phyloP scores from a whole-genome alignment of 2,888 invertebrate genomes.

The Chaitophorus viminalis region DNA sequence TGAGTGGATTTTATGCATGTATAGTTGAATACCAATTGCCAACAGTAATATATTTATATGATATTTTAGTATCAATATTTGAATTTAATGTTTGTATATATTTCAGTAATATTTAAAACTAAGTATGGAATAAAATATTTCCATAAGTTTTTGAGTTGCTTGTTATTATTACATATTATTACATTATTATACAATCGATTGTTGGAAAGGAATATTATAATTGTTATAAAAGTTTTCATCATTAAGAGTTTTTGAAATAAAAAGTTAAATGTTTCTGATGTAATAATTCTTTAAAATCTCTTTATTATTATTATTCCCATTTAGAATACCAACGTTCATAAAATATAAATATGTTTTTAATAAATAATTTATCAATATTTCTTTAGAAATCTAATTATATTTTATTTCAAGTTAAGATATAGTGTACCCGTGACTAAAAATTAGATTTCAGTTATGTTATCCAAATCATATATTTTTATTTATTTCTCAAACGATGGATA shows the following conservation, averaged over 20 bases:
- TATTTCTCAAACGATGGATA: not conserved
- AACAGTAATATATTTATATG: not conserved
- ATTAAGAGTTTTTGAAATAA: not conserved
- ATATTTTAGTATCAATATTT: not conserved
- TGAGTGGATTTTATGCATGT: no score
- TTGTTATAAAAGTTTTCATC: slow-evolving; percentile 15
- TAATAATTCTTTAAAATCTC: not conserved
- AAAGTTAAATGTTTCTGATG: slow-evolving; percentile 3
- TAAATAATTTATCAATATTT: not conserved
- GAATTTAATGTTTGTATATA: no score
- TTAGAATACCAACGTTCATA: not conserved
- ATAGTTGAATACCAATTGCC: not conserved
- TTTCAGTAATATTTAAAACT: not conserved
- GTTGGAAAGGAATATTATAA: not conserved
- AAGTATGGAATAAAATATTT: not conserved
- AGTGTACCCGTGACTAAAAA: slow-evolving; percentile 32
- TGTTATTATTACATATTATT: no score
- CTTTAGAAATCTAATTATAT: not conserved
- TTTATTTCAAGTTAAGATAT: slow-evolving; percentile 16
- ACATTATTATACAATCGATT: not conserved
- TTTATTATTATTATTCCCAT: not conserved
- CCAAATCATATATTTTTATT: slow-evolving; percentile 16
- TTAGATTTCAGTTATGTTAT: not conserved
- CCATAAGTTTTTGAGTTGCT: not conserved
- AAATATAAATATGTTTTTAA: not conserved